Percentiles rank a stretch among this genome's conserved stretches.
Evolutionary conservation across 1,140 invertebrate genomes (phyloP).

Genomic region (Drosophila sulfurigaster): DNA sequence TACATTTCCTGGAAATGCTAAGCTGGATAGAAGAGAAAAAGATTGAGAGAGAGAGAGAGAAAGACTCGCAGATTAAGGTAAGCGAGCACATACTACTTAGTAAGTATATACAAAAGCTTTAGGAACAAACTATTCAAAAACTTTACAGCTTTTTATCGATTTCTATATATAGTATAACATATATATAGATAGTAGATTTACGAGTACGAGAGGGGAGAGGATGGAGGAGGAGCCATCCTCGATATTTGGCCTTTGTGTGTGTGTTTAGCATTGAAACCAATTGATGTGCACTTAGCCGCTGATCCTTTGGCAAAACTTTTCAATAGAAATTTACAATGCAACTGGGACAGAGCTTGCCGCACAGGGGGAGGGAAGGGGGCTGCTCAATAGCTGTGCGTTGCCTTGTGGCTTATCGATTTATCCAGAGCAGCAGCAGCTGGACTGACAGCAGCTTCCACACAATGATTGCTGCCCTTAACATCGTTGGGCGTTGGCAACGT

Average conservation of each 20-base stretch:
- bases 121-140: constrained; percentile 77
- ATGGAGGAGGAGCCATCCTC: background rate
- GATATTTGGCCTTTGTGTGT: constrained; percentile 29
- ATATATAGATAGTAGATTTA: too few relatives aligned
- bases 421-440: constrained; percentile 20
- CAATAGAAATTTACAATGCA: constrained; percentile 47
- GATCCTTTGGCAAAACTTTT: constrained; percentile 44
- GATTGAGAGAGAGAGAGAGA: background rate
- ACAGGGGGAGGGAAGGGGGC: background rate
- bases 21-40: constrained; percentile 8
- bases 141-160: constrained; percentile 44
- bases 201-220: background rate
- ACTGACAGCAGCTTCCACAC: constrained; percentile 44
- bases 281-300: constrained; percentile 57
- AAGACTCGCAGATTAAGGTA: constrained; percentile 7
- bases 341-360: constrained; percentile 31
- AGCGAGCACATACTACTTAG: constrained; percentile 10
- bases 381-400: constrained; percentile 51
- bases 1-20: constrained; percentile 12
- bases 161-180: background rate
- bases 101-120: constrained; percentile 63
- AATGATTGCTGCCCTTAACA: constrained; percentile 26
- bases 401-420: constrained; percentile 59
- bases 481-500: constrained; percentile 8
- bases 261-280: constrained; percentile 65